Percentiles rank a stretch among this genome's conserved stretches.
phyloP scores from a whole-genome alignment of 2,888 invertebrate species.

The Bimastos eiseni region DNA sequence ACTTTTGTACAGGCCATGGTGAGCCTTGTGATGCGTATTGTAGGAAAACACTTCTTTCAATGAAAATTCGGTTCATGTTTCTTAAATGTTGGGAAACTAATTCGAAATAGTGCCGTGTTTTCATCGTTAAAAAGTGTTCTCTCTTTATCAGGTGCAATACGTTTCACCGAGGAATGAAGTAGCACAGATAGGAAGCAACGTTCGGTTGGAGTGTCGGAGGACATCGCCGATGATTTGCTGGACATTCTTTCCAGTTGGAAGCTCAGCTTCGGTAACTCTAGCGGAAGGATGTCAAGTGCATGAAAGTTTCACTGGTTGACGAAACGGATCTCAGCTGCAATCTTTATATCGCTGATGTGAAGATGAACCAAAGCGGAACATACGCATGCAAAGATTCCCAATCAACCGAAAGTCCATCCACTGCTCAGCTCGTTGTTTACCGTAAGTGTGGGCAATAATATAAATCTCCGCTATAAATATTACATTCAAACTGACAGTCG shows the following conservation, averaged over 20 bases:
- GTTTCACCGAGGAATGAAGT: background rate
- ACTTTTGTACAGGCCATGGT: too few relatives aligned
- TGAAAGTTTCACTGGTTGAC: background rate
- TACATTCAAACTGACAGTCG: too few relatives aligned
- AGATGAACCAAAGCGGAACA: background rate
- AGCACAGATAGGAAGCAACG: background rate
- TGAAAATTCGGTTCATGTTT: background rate
- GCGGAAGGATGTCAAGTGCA: background rate
- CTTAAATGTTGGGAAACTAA: background rate
- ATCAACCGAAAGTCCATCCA: background rate
- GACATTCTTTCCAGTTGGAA: background rate
- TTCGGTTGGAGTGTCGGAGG: background rate
- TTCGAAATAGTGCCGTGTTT: background rate
- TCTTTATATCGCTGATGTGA: background rate
- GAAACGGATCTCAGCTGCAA: background rate
- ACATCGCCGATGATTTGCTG: background rate
- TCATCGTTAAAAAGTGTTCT: background rate
- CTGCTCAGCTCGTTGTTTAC: background rate
- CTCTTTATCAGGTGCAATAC: background rate
- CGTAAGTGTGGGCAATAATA: background rate
- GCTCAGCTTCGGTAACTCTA: background rate
- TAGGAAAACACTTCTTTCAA: background rate
- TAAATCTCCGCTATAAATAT: too few relatives aligned
- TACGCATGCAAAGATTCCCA: background rate
- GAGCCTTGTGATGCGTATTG: background rate